These are phyloP conservation scores for Xenopus borealis DNA, from an alignment of 2,113 vertebrate species.

Conservation along the genomic window DNA sequence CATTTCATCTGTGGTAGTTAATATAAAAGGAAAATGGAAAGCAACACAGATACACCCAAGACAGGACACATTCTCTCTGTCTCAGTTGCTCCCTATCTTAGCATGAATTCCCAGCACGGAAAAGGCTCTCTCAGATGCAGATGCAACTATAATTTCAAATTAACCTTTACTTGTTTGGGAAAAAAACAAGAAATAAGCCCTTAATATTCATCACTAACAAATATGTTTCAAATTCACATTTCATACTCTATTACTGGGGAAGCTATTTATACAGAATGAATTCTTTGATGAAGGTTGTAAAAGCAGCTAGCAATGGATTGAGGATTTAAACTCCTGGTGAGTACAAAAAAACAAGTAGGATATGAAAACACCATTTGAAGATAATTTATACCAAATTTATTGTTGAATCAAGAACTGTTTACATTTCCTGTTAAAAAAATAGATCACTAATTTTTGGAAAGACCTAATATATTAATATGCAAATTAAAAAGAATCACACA, in stretches of 20 bases:
- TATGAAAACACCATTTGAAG: slow-evolving; percentile 5
- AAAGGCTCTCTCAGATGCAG: background rate
- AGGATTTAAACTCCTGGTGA: slow-evolving; percentile 29
- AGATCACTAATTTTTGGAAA: background rate
- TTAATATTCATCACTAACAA: slow-evolving; percentile 31
- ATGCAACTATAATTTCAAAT: slow-evolving; percentile 48
- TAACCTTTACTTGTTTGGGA: slow-evolving; percentile 46
- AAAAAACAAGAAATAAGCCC: slow-evolving; percentile 11
- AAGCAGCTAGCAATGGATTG: slow-evolving; percentile 45
- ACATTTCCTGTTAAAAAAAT: background rate
- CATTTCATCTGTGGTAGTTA: slow-evolving; percentile 45
- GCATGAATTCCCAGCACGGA: slow-evolving; percentile 40
- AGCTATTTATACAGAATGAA: slow-evolving; percentile 37
- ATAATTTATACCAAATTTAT: background rate
- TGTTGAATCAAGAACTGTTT: background rate
- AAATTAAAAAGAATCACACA: background rate
- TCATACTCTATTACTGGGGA: slow-evolving; percentile 20
- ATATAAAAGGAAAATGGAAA: slow-evolving; percentile 45
- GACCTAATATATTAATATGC: background rate
- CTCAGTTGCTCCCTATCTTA: slow-evolving; percentile 18
- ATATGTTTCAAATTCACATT: slow-evolving; percentile 40
- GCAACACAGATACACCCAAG: slow-evolving; percentile 11
- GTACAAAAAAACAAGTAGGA: slow-evolving; percentile 16
- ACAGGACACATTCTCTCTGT: slow-evolving; percentile 1
- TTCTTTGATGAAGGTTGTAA: slow-evolving; percentile 34